Percentiles rank a stretch among this genome's conserved stretches.
Evolutionary conservation across 2,797 vertebrate genomes (phyloP).

Genomic region (Lithobates pipiens): DNA sequence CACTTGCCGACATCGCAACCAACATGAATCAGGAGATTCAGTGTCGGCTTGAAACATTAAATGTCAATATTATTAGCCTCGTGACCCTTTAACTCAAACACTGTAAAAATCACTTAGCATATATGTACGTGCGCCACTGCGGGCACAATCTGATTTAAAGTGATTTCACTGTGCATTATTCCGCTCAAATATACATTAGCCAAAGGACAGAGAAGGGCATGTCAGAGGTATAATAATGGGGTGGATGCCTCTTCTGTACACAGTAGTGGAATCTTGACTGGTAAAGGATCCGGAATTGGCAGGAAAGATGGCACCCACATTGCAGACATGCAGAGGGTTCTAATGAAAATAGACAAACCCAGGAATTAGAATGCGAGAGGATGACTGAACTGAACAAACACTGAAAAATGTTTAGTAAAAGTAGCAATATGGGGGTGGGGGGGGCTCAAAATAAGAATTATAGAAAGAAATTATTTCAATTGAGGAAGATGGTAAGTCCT

Average conservation of each 20-base stretch:
- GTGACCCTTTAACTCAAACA: constrained; percentile 16
- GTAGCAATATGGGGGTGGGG: too few species aligned
- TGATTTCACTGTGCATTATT: background rate
- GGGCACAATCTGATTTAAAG: background rate
- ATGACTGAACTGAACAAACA: too few species aligned
- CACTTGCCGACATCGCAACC: background rate
- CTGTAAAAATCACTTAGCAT: background rate
- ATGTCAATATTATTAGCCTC: constrained; percentile 46
- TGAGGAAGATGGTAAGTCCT: too few species aligned
- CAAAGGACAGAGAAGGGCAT: background rate
- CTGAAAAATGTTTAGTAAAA: too few species aligned
- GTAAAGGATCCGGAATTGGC: too few species aligned
- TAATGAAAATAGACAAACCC: too few species aligned
- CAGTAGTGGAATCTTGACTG: background rate
- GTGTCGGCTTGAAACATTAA: background rate
- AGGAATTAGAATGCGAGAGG: too few species aligned
- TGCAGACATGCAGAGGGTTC: too few species aligned
- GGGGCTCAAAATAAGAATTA: too few species aligned
- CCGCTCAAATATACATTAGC: background rate
- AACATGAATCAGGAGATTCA: constrained; percentile 2
- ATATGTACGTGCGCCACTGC: background rate
- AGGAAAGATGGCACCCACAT: too few species aligned
- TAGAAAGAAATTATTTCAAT: too few species aligned
- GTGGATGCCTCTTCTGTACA: background rate
- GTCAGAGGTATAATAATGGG: background rate